Base-by-base conservation (phyloP, 2,797 vertebrate genomes). In the Gastrophryne carolinensis region DNA sequence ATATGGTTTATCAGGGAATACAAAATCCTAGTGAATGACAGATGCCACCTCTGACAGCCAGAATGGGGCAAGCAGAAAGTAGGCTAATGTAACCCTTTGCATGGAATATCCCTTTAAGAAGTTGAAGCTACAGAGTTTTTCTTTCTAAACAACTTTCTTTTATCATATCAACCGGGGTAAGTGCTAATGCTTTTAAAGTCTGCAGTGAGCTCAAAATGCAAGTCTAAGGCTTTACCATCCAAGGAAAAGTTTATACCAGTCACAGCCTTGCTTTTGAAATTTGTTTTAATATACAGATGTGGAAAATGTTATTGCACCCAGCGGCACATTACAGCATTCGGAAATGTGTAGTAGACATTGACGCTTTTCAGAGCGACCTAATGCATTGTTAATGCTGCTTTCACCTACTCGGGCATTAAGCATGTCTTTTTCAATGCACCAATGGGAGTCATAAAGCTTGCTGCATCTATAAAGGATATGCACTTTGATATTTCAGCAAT, bases 381-480 rank as follows among this genome's bases (percentile, higher is more conserved):
- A 56, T 56, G 52, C 66, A 56, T 52, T 67, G 64, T 67, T 67
- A 67, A 67, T 67, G 49, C 13, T n/a, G 49, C 49, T 67, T 53
- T 53, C 66, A 54, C 52, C 52, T 56, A 41, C 32, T 44, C 50
- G 23, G 57, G 52, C 52, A 68, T 68, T 68, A 37, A 39, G 65
- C 65, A 8, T 29, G 66, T 30, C 66, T 13, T 69, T 56, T 29
- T 21, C 52, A 69, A 57, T 44, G 29, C 34, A 56, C 66, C 52
- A 30, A 10, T 30, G 68, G 53, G 56, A 71, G 39, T n/a, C 26
- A 47, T 71, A 71, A 71, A 49, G 54, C 23, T 57, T 34, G 54
- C 68, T 71, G 17, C 39, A 71, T 71, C 68, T 71, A 54, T 71
- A 71, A 69, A 21, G 26, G 24, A 69, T 65, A 65, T 34, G 52